Percentiles rank a stretch among this genome's conserved stretches.
Evolutionary conservation across 1,140 invertebrate genomes (phyloP).

Genomic region (Pseudomyrmex cubaensis): DNA sequence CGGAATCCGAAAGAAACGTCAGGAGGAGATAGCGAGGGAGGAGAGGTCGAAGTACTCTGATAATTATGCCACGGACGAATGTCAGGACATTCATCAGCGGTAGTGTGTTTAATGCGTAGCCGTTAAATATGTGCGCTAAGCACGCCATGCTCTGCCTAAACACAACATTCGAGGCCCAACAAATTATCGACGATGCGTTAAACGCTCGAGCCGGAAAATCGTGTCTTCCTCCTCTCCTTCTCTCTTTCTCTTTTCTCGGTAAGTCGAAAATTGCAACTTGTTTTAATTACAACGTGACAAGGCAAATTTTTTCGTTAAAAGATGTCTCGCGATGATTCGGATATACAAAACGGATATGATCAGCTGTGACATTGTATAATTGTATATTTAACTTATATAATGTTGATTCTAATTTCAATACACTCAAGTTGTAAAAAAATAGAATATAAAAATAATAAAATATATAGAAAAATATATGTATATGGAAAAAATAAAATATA

Average conservation of each 20-base stretch:
- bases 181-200: conserved; percentile 78
- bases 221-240: background rate
- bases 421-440: too few species aligned
- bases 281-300: background rate
- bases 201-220: conserved; percentile 63
- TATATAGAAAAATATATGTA: too few species aligned
- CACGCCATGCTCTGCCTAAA: conserved; percentile 67
- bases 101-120: conserved; percentile 73
- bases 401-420: background rate
- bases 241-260: background rate
- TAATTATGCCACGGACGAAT: conserved; percentile 75
- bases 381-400: too few species aligned
- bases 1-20: background rate
- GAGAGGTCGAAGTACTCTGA: conserved; percentile 52
- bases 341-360: background rate
- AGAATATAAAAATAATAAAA: too few species aligned
- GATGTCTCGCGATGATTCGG: background rate
- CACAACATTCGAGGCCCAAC: conserved; percentile 71
- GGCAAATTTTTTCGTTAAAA: background rate
- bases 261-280: background rate
- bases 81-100: conserved; percentile 74
- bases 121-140: conserved; percentile 72
- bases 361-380: too few species aligned
- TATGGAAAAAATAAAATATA: too few species aligned
- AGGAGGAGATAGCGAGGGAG: background rate